phyloP scores from a whole-genome alignment of 2,888 invertebrate genomes.

The Hololepta plana region DNA sequence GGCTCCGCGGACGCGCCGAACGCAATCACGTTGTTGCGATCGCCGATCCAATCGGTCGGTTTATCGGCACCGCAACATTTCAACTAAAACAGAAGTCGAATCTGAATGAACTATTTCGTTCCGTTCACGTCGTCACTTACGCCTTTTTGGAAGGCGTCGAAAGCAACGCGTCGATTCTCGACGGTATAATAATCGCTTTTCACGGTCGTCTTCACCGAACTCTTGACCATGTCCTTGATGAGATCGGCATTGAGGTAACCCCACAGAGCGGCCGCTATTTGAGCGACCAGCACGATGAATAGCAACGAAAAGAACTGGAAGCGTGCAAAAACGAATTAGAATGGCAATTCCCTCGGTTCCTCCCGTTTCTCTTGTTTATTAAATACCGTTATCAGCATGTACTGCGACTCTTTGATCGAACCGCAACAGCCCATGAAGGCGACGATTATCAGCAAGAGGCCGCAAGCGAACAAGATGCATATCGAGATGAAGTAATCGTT shows the following conservation, averaged over 20 bases:
- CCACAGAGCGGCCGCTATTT: constrained; percentile 63
- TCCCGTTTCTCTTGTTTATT: too few species aligned
- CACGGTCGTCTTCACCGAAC: constrained; percentile 42
- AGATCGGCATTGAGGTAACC: constrained; percentile 51
- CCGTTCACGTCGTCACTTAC: too few species aligned
- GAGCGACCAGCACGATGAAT: constrained; percentile 57
- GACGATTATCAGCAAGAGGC: constrained; percentile 51
- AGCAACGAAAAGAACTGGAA: constrained; percentile 60
- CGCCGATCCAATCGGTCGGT: constrained; percentile 53
- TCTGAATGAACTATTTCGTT: background rate
- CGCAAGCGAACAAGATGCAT: constrained; percentile 53
- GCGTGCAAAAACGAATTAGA: constrained; percentile 9
- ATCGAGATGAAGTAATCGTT: constrained; percentile 47
- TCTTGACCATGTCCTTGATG: constrained; percentile 43
- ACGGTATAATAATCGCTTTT: constrained; percentile 40
- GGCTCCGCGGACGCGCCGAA: constrained; percentile 33
- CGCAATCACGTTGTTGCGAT: constrained; percentile 32
- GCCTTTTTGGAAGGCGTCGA: constrained; percentile 47
- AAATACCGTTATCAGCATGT: constrained; percentile 56
- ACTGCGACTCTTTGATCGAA: constrained; percentile 58
- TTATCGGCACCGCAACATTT: constrained; percentile 62
- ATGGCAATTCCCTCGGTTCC: too few species aligned
- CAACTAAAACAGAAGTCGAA: constrained; percentile 31
- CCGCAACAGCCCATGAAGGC: constrained; percentile 75
- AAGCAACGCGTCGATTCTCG: constrained; percentile 34